phyloP scores from a whole-genome alignment of 2,888 invertebrate genomes.

The Pristionchus entomophagus region DNA sequence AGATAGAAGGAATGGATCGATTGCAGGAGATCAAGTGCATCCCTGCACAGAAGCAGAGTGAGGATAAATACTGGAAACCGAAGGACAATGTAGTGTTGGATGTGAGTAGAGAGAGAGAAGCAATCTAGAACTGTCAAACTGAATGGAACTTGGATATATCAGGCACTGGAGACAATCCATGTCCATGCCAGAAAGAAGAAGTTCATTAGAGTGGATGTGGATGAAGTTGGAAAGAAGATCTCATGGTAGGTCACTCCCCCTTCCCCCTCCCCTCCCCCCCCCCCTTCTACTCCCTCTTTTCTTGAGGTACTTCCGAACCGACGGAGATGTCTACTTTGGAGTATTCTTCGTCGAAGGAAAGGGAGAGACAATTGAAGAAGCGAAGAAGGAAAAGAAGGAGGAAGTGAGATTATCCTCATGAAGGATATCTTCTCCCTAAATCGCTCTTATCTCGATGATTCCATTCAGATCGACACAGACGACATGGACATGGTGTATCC shows the following conservation, averaged over 20 bases:
- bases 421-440: not conserved
- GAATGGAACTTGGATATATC: not conserved
- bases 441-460: too few species aligned
- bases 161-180: constrained; percentile 65
- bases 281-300: not conserved
- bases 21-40: constrained; percentile 67
- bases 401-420: not conserved
- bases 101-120: not conserved
- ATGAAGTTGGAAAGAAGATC: constrained; percentile 43
- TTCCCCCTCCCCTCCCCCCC: not conserved
- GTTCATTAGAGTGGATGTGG: constrained; percentile 65
- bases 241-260: constrained; percentile 27
- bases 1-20: not conserved
- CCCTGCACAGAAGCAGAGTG: constrained; percentile 65
- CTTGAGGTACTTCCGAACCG: constrained; percentile 74
- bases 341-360: constrained; percentile 68
- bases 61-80: constrained; percentile 68
- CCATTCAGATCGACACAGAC: constrained; percentile 61
- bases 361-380: constrained; percentile 45
- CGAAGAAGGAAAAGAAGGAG: constrained; percentile 52
- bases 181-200: constrained; percentile 68
- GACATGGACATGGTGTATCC: constrained; percentile 74
- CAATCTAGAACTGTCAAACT: not conserved
- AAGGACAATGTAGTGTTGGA: constrained; percentile 59
- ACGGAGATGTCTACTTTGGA: constrained; percentile 74